These are phyloP conservation scores for Athene noctua DNA, from an alignment of 2,113 vertebrate species.

Conservation along the genomic window DNA sequence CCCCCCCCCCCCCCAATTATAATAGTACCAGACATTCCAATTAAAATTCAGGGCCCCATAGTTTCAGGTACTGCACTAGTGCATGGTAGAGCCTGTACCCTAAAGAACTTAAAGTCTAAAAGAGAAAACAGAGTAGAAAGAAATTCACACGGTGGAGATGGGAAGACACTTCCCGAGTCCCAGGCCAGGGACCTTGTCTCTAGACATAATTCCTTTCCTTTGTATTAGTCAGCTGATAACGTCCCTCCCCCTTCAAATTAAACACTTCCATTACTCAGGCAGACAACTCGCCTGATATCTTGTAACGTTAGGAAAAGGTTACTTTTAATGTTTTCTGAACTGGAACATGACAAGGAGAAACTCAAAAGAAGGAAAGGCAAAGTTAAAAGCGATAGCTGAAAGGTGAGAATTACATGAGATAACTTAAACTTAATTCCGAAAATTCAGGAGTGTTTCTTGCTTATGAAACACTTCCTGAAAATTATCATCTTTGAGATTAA, in stretches of 20 bases:
- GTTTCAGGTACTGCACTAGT: background rate
- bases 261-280: background rate
- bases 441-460: background rate
- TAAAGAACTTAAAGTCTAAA: background rate
- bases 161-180: background rate
- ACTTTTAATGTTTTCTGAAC: conserved; percentile 38
- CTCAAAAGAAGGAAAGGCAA: conserved; percentile 1
- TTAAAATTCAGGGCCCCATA: background rate
- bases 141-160: background rate
- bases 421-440: background rate
- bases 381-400: background rate
- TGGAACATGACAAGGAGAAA: conserved; percentile 12
- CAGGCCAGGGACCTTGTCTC: background rate
- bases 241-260: background rate
- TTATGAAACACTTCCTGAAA: background rate
- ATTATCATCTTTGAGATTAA: background rate
- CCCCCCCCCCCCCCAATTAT: background rate
- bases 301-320: conserved; percentile 44
- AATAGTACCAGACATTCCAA: background rate
- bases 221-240: background rate
- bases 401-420: background rate
- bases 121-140: background rate
- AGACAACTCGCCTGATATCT: conserved; percentile 30
- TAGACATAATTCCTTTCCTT: conserved; percentile 6
- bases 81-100: background rate